Percentiles rank a stretch among this genome's conserved stretches.
Evolutionary conservation across 2,888 invertebrate species (phyloP).

Genomic region (Rhingia campestris): DNA sequence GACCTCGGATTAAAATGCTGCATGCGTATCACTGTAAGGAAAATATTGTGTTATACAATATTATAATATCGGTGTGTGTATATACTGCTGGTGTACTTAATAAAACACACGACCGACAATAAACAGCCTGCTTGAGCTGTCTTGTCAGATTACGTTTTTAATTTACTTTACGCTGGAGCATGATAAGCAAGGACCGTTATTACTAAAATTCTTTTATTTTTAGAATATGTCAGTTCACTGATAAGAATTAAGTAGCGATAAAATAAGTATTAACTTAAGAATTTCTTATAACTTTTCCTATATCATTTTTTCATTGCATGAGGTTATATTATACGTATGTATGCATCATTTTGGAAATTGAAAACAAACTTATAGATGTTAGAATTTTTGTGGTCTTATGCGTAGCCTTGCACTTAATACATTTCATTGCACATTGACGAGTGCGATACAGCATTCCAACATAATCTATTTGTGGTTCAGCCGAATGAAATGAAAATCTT

Average conservation of each 20-base stretch:
- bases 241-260: constrained; percentile 32
- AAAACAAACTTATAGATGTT: too few relatives aligned
- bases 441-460: too few relatives aligned
- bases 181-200: constrained; percentile 51
- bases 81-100: not conserved
- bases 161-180: constrained; percentile 1
- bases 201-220: constrained; percentile 27
- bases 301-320: not conserved
- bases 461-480: too few relatives aligned
- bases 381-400: too few relatives aligned
- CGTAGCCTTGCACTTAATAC: too few relatives aligned
- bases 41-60: not conserved
- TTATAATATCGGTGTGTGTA: not conserved
- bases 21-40: not conserved
- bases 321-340: not conserved
- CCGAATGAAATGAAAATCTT: too few relatives aligned
- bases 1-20: not conserved
- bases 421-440: not conserved
- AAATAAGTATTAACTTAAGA: not conserved
- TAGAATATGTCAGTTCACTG: constrained; percentile 18
- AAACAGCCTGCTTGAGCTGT: constrained; percentile 26
- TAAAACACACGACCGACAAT: not conserved
- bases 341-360: too few relatives aligned
- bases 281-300: not conserved
- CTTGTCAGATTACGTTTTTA: constrained; percentile 1